A percentile compares a stretch with the other conserved stretches of the same genome.
phyloP scores from a whole-genome alignment of 1,140 invertebrate species.

The Cydia pomonella region DNA sequence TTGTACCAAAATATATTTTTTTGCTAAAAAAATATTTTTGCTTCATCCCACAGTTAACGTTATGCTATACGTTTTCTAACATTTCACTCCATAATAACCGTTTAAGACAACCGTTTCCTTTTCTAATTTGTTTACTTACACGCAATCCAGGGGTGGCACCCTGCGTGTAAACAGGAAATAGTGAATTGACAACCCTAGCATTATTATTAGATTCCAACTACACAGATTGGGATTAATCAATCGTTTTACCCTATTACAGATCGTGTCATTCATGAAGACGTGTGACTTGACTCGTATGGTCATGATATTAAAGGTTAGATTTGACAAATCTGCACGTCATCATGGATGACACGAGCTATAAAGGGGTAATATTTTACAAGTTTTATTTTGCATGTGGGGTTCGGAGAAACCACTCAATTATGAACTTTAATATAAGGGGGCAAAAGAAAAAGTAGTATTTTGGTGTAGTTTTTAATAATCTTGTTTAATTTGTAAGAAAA shows the following conservation, averaged over 20 bases:
- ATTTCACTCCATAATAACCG: conserved; percentile 7
- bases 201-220: conserved; percentile 41
- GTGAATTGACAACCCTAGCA: conserved; percentile 67
- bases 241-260: conserved; percentile 44
- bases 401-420: neutral
- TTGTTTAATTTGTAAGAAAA: conserved; percentile 27
- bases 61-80: neutral
- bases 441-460: neutral
- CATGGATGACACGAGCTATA: too few species aligned
- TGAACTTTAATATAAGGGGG: neutral
- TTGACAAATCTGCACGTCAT: too few species aligned
- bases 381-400: neutral
- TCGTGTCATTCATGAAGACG: too few species aligned
- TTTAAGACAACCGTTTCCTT: conserved; percentile 27
- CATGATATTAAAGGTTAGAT: too few species aligned
- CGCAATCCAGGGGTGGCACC: conserved; percentile 38
- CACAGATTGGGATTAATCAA: conserved; percentile 49
- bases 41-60: neutral
- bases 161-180: conserved; percentile 71
- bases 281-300: too few species aligned
- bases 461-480: conserved; percentile 21
- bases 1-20: too few species aligned
- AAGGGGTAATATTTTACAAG: conserved; percentile 25
- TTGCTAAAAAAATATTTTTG: too few species aligned
- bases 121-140: conserved; percentile 31